A percentile compares a stretch with the other conserved stretches of the same genome.
Conservation (phyloP, 2,888 invertebrate genomes). For the Melitaea athalia region DNA sequence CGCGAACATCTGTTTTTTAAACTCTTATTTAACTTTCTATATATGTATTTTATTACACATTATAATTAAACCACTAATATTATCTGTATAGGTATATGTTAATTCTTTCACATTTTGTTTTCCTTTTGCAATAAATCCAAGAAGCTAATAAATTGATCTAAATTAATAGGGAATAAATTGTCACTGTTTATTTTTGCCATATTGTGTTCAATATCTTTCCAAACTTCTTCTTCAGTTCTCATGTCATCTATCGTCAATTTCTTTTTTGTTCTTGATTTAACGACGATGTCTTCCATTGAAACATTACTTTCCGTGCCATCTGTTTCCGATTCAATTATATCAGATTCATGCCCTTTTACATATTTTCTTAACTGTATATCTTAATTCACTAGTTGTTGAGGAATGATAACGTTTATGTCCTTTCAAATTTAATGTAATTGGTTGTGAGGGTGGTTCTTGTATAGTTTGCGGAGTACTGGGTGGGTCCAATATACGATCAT, state of each 20-base stretch:
- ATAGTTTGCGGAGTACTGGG: not conserved
- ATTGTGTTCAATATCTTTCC: slow-evolving; percentile 25
- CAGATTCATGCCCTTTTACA: slow-evolving; percentile 1
- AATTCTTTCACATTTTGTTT: slow-evolving; percentile 31
- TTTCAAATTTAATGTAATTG: slow-evolving; percentile 1
- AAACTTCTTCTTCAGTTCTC: slow-evolving; percentile 28
- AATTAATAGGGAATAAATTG: slow-evolving; percentile 15
- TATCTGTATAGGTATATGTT: slow-evolving; percentile 19
- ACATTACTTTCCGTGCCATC: slow-evolving; percentile 15
- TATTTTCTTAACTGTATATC: not conserved
- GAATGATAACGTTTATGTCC: slow-evolving; percentile 21
- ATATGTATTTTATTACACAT: slow-evolving; percentile 17
- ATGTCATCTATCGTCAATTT: slow-evolving; percentile 21
- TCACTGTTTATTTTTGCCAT: slow-evolving; percentile 16
- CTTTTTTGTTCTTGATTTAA: slow-evolving; percentile 12
- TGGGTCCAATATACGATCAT: not conserved
- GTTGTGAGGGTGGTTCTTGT: not conserved
- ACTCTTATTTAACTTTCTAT: slow-evolving; percentile 21
- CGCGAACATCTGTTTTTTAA: slow-evolving; percentile 20
- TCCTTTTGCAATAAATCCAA: slow-evolving; percentile 27
- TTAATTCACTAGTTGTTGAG: slow-evolving; percentile 7
- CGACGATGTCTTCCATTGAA: not conserved
- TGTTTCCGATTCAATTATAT: slow-evolving; percentile 4
- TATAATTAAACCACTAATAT: slow-evolving; percentile 12
- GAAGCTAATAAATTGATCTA: slow-evolving; percentile 35